Evolutionary conservation across 2,113 vertebrate genomes (phyloP).

Genomic region (Trichechus manatus): DNA sequence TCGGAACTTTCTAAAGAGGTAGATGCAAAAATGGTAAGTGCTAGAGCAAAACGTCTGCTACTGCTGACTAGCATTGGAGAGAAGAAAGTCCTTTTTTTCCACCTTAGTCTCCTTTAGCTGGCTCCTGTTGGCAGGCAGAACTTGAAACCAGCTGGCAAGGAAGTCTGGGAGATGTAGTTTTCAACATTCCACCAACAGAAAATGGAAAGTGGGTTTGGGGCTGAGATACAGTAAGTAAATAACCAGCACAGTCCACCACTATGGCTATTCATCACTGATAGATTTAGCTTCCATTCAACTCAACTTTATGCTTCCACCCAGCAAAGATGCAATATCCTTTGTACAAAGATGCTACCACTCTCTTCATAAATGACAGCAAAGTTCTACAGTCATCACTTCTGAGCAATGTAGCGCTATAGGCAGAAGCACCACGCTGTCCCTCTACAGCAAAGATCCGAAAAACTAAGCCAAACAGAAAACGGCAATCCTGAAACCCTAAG

Average conservation of each 20-base stretch:
- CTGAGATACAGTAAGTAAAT: not conserved
- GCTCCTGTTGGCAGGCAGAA: not conserved
- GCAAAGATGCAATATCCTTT: not conserved
- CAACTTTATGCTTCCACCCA: not conserved
- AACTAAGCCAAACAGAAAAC: no score
- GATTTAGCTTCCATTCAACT: not conserved
- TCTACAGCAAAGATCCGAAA: no score
- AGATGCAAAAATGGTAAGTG: not conserved
- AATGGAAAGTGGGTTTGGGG: not conserved
- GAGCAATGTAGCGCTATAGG: no score
- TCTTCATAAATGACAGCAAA: not conserved
- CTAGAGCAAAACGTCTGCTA: not conserved
- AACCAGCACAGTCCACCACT: not conserved
- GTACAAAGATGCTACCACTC: not conserved
- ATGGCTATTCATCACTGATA: not conserved
- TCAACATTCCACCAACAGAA: not conserved
- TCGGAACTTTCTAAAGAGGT: not conserved
- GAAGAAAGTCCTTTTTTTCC: not conserved
- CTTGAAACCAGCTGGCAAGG: not conserved
- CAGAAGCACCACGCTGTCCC: no score
- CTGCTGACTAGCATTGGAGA: not conserved
- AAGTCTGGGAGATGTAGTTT: conserved; percentile 28
- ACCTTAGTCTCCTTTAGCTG: not conserved
- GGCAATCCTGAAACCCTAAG: no score
- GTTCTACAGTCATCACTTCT: not conserved